phyloP scores from a whole-genome alignment of 2,888 invertebrate genomes.

The Esperia sulphurella region DNA sequence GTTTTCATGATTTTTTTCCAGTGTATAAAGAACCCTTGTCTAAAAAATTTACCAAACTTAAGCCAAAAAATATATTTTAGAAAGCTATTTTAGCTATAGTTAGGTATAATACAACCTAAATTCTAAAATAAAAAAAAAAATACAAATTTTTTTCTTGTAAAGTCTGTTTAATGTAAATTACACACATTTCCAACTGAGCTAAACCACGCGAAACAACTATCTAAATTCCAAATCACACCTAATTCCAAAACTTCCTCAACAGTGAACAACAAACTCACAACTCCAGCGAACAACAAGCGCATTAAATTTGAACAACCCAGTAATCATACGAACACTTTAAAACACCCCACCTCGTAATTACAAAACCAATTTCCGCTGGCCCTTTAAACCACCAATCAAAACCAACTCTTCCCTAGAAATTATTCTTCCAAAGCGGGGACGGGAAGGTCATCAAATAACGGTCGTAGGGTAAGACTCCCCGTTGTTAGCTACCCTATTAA shows the following conservation, averaged over 20 bases:
- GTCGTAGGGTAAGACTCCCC: constrained; percentile 55
- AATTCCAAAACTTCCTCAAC: constrained; percentile 28
- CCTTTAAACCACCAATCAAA: constrained; percentile 9
- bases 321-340: constrained; percentile 73
- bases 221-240: not conserved
- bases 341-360: constrained; percentile 57
- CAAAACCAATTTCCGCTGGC: constrained; percentile 37
- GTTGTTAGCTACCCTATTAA: constrained; percentile 65
- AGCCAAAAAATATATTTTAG: no score
- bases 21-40: no score
- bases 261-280: constrained; percentile 33
- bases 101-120: no score
- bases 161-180: no score
- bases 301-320: constrained; percentile 73
- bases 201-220: no score
- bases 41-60: no score
- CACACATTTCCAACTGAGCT: no score
- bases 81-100: no score
- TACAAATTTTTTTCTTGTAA: no score
- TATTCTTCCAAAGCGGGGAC: constrained; percentile 15
- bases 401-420: constrained; percentile 16
- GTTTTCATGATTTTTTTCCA: no score
- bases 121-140: no score
- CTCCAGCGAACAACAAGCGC: constrained; percentile 38
- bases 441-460: constrained; percentile 19